A percentile compares a stretch with the other conserved stretches of the same genome.
These are phyloP conservation scores for Corythaixoides concolor DNA, from an alignment of 2,113 vertebrate genomes.

Conservation along the genomic window DNA sequence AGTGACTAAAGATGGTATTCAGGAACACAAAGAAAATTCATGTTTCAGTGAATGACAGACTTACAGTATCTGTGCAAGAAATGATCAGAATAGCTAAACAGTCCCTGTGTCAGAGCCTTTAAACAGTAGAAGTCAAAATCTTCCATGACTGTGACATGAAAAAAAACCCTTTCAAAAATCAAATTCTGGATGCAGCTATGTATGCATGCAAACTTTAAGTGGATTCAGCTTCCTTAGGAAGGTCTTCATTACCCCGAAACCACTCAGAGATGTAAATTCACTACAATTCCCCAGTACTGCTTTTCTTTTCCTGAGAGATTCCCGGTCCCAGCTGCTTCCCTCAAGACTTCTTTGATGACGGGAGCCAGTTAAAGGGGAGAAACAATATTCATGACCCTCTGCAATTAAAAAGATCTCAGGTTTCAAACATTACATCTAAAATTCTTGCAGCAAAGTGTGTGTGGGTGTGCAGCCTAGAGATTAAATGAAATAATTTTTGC, in stretches of 20 bases:
- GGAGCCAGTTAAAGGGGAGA: neutral
- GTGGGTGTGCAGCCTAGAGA: conserved; percentile 52
- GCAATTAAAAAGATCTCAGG: conserved; percentile 25
- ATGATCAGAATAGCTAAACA: neutral
- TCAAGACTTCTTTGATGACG: conserved; percentile 5
- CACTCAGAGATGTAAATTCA: conserved; percentile 9
- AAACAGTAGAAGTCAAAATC: neutral
- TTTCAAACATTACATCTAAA: conserved; percentile 28
- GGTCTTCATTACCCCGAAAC: neutral
- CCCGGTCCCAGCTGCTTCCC: neutral
- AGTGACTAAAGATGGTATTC: neutral
- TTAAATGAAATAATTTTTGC: conserved; percentile 38
- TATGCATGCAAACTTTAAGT: neutral
- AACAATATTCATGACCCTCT: conserved; percentile 34
- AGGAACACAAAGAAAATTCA: neutral
- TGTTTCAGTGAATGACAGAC: neutral
- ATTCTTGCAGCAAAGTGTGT: conserved; percentile 20
- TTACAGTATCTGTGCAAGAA: neutral
- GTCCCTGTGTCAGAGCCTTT: neutral
- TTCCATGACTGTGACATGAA: neutral
- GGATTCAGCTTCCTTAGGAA: neutral
- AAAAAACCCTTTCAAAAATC: neutral
- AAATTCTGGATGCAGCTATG: neutral
- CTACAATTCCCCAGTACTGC: neutral
- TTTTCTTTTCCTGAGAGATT: conserved; percentile 23